A percentile compares a stretch with the other conserved stretches of the same genome.
Conservation (phyloP, 2,888 invertebrate genomes). For the Drosophila formosana region DNA sequence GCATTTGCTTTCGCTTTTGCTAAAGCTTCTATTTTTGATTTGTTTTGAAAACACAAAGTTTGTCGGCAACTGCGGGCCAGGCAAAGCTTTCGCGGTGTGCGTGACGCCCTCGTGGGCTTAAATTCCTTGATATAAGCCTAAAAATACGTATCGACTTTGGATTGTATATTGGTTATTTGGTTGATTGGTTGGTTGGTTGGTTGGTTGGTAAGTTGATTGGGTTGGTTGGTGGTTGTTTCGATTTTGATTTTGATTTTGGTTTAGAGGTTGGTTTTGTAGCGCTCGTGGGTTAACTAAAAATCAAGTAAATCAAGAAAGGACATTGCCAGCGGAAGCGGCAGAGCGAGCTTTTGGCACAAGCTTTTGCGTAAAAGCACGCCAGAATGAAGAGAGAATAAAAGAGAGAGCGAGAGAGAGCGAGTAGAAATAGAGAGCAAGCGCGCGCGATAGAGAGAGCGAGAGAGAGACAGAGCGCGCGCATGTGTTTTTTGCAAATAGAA, state of each 20-base stretch:
- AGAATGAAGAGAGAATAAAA: constrained; percentile 19
- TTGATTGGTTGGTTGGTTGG: constrained; percentile 39
- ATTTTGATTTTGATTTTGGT: constrained; percentile 22
- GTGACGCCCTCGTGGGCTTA: constrained; percentile 31
- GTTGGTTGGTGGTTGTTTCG: constrained; percentile 24
- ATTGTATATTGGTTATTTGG: constrained; percentile 68
- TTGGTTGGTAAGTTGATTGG: constrained; percentile 31
- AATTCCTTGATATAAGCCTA: constrained; percentile 82
- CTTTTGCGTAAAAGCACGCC: constrained; percentile 29
- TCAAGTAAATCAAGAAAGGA: constrained; percentile 38
- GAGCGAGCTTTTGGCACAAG: constrained; percentile 50
- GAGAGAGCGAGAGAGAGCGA: constrained; percentile 26
- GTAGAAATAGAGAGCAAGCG: constrained; percentile 11
- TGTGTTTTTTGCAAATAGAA: constrained; percentile 41
- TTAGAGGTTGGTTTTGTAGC: constrained; percentile 38
- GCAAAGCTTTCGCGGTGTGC: constrained; percentile 73
- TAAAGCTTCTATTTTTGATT: constrained; percentile 31
- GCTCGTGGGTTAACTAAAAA: constrained; percentile 58
- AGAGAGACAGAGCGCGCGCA: constrained; percentile 28
- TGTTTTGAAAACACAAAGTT: constrained; percentile 5
- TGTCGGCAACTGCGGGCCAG: constrained; percentile 51
- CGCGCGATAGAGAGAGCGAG: constrained; percentile 11
- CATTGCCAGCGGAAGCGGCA: constrained; percentile 28
- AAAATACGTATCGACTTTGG: constrained; percentile 85
- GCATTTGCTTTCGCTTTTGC: constrained; percentile 48